These are phyloP conservation scores for Tetraneura akinire DNA, from an alignment of 1,140 invertebrate species.

Conservation along the genomic window DNA sequence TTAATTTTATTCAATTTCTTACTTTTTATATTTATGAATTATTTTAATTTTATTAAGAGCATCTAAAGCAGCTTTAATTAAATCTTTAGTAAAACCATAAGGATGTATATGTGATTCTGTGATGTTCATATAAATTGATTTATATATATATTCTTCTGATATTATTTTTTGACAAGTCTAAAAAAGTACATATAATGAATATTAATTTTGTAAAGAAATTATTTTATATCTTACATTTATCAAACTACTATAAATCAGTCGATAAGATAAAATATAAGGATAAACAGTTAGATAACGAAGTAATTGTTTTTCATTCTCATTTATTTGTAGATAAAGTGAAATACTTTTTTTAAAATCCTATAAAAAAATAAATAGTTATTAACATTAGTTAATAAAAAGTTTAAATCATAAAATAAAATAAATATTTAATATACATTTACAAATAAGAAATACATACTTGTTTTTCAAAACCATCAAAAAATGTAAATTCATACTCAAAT, in stretches of 20 bases:
- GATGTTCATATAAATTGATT: conserved; percentile 7
- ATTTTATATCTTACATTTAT: conserved; percentile 7
- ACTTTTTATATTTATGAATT: conserved; percentile 21
- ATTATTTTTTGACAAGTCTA: neutral
- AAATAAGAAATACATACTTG: neutral
- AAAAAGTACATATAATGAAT: neutral
- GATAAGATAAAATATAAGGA: conserved; percentile 5
- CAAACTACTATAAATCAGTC: conserved; percentile 5
- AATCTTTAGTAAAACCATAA: conserved; percentile 8
- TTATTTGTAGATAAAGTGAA: neutral
- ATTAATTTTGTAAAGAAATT: neutral
- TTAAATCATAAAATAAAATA: no score
- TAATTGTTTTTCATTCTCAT: conserved; percentile 32
- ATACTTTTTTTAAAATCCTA: conserved; percentile 38
- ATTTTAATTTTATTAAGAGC: conserved; percentile 1
- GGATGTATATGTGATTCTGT: neutral
- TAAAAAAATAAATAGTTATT: neutral
- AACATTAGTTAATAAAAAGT: no score
- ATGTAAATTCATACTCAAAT: conserved; percentile 40
- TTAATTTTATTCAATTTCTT: no score
- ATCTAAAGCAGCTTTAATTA: conserved; percentile 28
- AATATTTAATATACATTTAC: no score
- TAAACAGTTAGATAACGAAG: conserved; percentile 5
- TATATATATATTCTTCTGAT: conserved; percentile 11
- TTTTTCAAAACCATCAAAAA: conserved; percentile 4